phyloP scores from a whole-genome alignment of 2,888 invertebrate species.

The Acanthococcus lagerstroemiae region DNA sequence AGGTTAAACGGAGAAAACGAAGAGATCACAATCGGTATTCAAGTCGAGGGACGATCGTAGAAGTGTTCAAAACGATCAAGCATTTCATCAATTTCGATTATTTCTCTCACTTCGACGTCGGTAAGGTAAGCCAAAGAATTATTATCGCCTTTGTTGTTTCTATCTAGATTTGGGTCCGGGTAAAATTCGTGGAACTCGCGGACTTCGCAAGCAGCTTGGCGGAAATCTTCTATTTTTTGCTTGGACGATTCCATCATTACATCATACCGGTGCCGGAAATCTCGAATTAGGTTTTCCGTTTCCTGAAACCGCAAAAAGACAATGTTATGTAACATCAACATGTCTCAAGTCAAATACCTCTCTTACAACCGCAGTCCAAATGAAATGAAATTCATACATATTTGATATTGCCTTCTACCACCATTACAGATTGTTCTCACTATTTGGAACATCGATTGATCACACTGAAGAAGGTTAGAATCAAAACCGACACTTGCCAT shows the following conservation, averaged over 20 bases:
- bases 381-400: not conserved
- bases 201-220: conserved; percentile 3
- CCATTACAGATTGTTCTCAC: not conserved
- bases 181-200: conserved; percentile 26
- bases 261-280: not conserved
- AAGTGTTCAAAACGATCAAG: not conserved
- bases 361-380: too few species aligned
- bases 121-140: conserved; percentile 9
- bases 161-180: not conserved
- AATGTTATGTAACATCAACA: not conserved
- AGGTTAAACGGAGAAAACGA: too few species aligned
- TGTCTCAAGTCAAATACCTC: too few species aligned
- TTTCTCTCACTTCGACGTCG: conserved; percentile 13
- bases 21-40: too few species aligned
- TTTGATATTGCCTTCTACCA: not conserved
- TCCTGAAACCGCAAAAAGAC: conserved; percentile 9
- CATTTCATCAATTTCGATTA: conserved; percentile 12
- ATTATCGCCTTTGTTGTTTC: not conserved
- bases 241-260: not conserved
- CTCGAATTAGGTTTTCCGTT: not conserved
- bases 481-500: too few species aligned
- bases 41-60: not conserved
- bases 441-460: not conserved
- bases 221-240: not conserved
- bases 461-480: too few species aligned